Base-by-base conservation (phyloP, 30 jellyfish, hydroid and myxozoan species). In the Sanderia malayensis region DNA sequence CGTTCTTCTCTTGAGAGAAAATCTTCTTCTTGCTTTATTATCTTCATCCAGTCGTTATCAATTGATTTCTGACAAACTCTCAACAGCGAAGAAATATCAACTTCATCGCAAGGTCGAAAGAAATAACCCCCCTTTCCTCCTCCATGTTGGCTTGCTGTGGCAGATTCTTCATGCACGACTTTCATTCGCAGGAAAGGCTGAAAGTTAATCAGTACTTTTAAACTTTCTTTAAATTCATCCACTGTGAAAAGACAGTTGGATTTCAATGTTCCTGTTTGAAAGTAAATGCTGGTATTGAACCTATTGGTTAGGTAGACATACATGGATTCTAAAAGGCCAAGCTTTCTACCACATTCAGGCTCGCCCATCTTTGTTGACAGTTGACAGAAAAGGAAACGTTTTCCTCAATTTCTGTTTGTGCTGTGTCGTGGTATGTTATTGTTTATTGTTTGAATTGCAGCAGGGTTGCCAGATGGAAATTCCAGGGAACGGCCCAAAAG, bases 181-280 rank as follows among this genome's bases (percentile, higher is more conserved):
- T 58, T 74, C 66, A 74, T 64, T 3, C 86, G 86, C 31, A 74
- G 46, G 15, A 74, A 61, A 37, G 86, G 86, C 78, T 74, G 86
- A 24, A 74, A 72, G n/a, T 72, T 58, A 13, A 72, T 44, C 20
- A 72, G 62, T 0, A 34, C 22, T 31, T 41, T 32, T 4, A 72
- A 45, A 34, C 77, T 59, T 46, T 61, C 86, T 10, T n/a, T 58
- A 17, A 74, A 30, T 18, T 58, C 70, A 8, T 74, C 76, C 44
- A 21, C 53, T 4, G 76, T 46, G 9, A 74, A n/a, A 2, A 18
- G 61, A 29, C 58, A 74, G 31, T 37, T 74, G 0, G 86, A 58
- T 1, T 30, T 24, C 18, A 74, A 27, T 0, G 60, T 72, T 7
- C 70, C 86, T 45, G 65, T 44, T 59, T 74, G 70, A 31, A 74